These are phyloP conservation scores for Plectus sambesii DNA, from an alignment of 1,140 invertebrate species.

Conservation along the genomic window DNA sequence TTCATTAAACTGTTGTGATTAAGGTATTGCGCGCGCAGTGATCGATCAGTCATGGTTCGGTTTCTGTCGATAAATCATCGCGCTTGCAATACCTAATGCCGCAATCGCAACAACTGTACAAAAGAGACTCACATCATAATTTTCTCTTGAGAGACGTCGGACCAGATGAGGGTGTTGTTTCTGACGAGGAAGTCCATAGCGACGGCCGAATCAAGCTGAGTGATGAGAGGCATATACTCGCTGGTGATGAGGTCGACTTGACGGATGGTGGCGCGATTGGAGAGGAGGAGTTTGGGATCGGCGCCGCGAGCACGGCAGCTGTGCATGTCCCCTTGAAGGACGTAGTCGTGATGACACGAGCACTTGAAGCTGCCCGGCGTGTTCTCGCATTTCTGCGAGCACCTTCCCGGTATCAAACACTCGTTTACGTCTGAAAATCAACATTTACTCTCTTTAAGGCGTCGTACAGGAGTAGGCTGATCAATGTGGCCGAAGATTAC, in stretches of 20 bases:
- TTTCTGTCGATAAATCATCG: no score
- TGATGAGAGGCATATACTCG: slow-evolving; percentile 36
- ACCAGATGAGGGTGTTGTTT: slow-evolving; percentile 76
- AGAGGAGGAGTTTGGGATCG: slow-evolving; percentile 40
- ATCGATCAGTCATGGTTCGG: no score
- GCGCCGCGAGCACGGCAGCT: slow-evolving; percentile 40
- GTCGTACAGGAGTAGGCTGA: no score
- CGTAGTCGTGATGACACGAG: slow-evolving; percentile 71
- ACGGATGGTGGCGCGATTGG: slow-evolving; percentile 38
- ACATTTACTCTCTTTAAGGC: no score
- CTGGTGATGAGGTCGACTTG: slow-evolving; percentile 41
- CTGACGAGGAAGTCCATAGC: slow-evolving; percentile 43
- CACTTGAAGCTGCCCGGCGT: slow-evolving; percentile 83
- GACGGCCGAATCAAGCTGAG: slow-evolving; percentile 39
- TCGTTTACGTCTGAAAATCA: slow-evolving; percentile 72
- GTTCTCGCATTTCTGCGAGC: slow-evolving; percentile 70
- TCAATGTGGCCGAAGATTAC: no score
- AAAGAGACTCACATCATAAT: no score
- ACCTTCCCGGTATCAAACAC: slow-evolving; percentile 68
- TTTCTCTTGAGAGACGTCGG: slow-evolving; percentile 72
- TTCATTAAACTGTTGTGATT: no score
- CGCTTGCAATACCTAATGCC: no score
- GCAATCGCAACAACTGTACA: no score
- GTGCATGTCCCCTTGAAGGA: slow-evolving; percentile 3
- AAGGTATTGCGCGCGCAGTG: no score